Conservation (phyloP, 2,113 vertebrate species). For the Upupa epops region DNA sequence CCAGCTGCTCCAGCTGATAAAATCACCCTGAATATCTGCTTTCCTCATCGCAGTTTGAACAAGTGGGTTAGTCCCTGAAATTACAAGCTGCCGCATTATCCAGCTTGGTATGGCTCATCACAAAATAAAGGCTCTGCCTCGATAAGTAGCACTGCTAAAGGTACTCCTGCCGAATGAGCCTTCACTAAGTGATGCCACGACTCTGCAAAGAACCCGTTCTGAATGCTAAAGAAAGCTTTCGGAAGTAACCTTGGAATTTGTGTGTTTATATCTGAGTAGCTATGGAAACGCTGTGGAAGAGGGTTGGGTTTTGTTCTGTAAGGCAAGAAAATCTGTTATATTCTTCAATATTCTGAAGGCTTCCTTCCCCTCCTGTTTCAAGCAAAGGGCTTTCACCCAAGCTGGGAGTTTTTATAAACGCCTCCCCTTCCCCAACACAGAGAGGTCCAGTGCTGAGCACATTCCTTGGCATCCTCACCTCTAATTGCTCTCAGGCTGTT, state of each 20-base stretch:
- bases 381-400: slow-evolving; percentile 51
- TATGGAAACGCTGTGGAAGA: slow-evolving; percentile 39
- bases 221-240: slow-evolving; percentile 21
- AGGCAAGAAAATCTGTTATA: not conserved
- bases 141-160: slow-evolving; percentile 16
- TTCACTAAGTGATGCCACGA: not conserved
- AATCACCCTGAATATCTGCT: slow-evolving; percentile 23
- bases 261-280: slow-evolving; percentile 37
- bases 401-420: slow-evolving; percentile 34
- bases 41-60: slow-evolving; percentile 15
- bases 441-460: slow-evolving; percentile 37
- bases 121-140: not conserved
- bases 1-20: slow-evolving; percentile 73
- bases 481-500: slow-evolving; percentile 4
- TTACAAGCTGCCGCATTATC: slow-evolving; percentile 3
- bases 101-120: slow-evolving; percentile 1
- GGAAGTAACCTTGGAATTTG: slow-evolving; percentile 56
- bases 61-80: slow-evolving; percentile 38
- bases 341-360: not conserved
- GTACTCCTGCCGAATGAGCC: slow-evolving; percentile 14
- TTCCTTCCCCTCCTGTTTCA: slow-evolving; percentile 28
- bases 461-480: slow-evolving; percentile 35
- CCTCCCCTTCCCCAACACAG: slow-evolving; percentile 39
- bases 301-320: not conserved
- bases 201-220: slow-evolving; percentile 27